These are phyloP conservation scores for Muraenolepis orangiensis DNA, from an alignment of 2,797 vertebrate genomes.

Conservation along the genomic window DNA sequence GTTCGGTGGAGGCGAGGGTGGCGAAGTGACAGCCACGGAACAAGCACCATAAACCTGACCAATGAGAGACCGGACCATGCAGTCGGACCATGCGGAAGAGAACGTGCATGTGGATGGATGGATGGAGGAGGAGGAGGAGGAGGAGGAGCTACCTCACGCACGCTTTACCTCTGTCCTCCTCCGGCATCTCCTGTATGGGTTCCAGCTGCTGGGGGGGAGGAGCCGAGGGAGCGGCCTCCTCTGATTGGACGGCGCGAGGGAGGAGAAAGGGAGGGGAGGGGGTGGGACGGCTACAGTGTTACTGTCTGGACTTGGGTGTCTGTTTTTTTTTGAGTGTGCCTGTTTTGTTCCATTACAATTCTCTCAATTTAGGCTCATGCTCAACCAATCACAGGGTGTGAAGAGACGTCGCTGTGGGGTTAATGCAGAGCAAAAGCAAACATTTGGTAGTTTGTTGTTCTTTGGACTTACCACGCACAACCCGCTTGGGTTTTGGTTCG, in stretches of 20 bases:
- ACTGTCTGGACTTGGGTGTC: no score
- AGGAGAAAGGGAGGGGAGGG: not conserved
- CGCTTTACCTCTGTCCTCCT: slow-evolving; percentile 77
- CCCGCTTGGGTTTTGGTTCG: slow-evolving; percentile 62
- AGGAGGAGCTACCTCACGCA: slow-evolving; percentile 55
- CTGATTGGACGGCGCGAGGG: slow-evolving; percentile 59
- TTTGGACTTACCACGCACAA: slow-evolving; percentile 60
- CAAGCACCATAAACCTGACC: not conserved
- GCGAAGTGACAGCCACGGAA: not conserved
- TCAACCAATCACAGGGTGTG: slow-evolving; percentile 2
- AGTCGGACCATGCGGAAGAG: not conserved
- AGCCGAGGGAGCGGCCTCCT: slow-evolving; percentile 64
- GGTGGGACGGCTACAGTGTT: no score
- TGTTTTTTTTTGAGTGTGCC: no score
- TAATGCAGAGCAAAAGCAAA: not conserved
- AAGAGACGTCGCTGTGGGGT: not conserved
- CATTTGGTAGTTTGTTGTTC: not conserved
- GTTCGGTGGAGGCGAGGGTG: not conserved
- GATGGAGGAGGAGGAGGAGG: slow-evolving; percentile 68
- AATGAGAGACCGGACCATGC: not conserved
- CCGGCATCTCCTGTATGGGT: slow-evolving; percentile 79
- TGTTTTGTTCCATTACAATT: no score
- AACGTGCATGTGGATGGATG: slow-evolving; percentile 8
- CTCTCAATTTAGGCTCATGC: slow-evolving; percentile 30
- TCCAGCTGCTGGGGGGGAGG: slow-evolving; percentile 68